phyloP scores from a whole-genome alignment of 2,113 vertebrate species.

The Cyrtonyx montezumae region DNA sequence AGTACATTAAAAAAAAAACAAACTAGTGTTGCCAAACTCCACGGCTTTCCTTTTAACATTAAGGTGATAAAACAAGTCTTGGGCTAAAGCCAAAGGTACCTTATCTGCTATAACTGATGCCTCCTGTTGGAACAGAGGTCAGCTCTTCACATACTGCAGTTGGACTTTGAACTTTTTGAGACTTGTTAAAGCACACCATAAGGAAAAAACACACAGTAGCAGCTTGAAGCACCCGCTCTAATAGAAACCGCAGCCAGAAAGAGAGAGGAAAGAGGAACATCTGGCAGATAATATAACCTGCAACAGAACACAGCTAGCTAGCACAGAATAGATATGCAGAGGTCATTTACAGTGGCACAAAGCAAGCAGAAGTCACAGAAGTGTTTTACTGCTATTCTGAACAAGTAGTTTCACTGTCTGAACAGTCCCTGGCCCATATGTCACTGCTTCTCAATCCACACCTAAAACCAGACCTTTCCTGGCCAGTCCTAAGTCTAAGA shows the following conservation, averaged over 20 bases:
- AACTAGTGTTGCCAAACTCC: not conserved
- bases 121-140: conserved; percentile 1
- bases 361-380: not conserved
- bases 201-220: not conserved
- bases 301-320: not conserved
- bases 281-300: not conserved
- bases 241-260: not conserved
- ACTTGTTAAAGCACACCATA: not conserved
- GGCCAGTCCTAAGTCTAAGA: not conserved
- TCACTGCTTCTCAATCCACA: not conserved
- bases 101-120: conserved; percentile 37
- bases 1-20: not conserved
- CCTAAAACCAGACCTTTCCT: not conserved
- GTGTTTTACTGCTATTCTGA: not conserved
- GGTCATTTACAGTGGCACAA: not conserved
- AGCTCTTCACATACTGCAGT: not conserved
- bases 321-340: not conserved
- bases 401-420: not conserved
- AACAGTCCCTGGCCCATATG: not conserved
- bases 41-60: not conserved
- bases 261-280: not conserved
- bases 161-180: conserved; percentile 2
- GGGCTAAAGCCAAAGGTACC: not conserved
- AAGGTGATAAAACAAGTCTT: not conserved
- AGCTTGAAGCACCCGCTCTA: not conserved